A percentile compares a stretch with the other conserved stretches of the same genome.
Conservation (phyloP, 30 jellyfish, hydroid and myxozoan species). For the Pseudorhiza aurosa region DNA sequence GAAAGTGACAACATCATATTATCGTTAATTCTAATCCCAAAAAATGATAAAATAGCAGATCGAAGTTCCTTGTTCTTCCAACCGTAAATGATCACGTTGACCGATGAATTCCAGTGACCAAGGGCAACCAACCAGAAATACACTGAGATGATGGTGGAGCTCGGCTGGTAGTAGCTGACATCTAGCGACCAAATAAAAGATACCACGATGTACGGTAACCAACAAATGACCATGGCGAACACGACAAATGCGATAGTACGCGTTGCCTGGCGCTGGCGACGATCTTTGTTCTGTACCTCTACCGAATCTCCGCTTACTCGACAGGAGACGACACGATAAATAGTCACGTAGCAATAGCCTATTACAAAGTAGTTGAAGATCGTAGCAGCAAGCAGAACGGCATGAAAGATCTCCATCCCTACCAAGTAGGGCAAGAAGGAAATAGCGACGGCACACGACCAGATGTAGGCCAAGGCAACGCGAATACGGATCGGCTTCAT, state of each 20-base stretch:
- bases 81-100: conserved; percentile 80
- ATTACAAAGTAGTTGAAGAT: conserved; percentile 3
- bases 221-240: conserved; percentile 72
- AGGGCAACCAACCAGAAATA: conserved; percentile 69
- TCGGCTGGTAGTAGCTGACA: conserved; percentile 9
- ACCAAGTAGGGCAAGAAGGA: conserved; percentile 16
- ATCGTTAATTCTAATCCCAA: neutral
- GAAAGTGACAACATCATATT: conserved; percentile 5
- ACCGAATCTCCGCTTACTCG: conserved; percentile 23
- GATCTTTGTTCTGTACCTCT: conserved; percentile 24
- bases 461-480: conserved; percentile 32
- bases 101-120: conserved; percentile 80
- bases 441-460: conserved; percentile 34
- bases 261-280: conserved; percentile 84
- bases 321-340: conserved; percentile 21
- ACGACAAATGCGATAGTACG: conserved; percentile 71
- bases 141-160: conserved; percentile 11
- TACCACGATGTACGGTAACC: conserved; percentile 70
- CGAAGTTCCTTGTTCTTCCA: conserved; percentile 85
- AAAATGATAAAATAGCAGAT: conserved; percentile 26
- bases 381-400: conserved; percentile 37
- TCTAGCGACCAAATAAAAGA: conserved; percentile 47
- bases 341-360: conserved; percentile 21
- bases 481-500: conserved; percentile 35
- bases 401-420: conserved; percentile 23